phyloP scores from a whole-genome alignment of 2,113 vertebrate species.

The Irena cyanogastra region DNA sequence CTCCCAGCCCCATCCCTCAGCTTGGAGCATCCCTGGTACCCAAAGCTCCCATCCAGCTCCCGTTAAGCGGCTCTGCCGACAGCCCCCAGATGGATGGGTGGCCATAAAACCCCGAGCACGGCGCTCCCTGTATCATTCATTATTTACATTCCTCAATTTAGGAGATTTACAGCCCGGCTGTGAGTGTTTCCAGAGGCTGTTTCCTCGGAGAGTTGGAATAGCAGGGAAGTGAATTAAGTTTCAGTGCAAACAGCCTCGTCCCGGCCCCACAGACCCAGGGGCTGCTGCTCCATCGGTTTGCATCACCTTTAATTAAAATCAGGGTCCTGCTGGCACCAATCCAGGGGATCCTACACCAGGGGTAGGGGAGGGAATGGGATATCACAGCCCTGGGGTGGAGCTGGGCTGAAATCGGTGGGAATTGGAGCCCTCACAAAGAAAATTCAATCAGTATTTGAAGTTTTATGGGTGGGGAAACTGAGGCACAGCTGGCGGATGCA shows the following conservation, averaged over 20 bases:
- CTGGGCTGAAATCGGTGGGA: accelerated
- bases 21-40: accelerated
- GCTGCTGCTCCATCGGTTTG: neutral
- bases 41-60: neutral
- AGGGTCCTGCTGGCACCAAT: accelerated
- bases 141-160: constrained; percentile 19
- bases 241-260: neutral
- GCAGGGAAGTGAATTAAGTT: neutral
- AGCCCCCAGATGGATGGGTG: neutral
- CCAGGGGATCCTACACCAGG: accelerated
- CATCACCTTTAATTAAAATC: accelerated
- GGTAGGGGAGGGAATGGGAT: neutral
- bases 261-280: accelerated
- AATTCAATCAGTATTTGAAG: accelerated
- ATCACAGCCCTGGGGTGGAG: neutral
- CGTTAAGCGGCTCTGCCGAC: neutral
- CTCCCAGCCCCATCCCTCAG: neutral
- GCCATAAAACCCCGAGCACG: neutral
- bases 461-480: neutral
- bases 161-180: constrained; percentile 28
- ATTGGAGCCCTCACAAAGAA: neutral
- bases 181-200: neutral
- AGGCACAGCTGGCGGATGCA: neutral
- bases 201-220: neutral
- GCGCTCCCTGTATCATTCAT: neutral